Base-by-base conservation (phyloP, 2,888 invertebrate species). In the Trichogramma evanescens region DNA sequence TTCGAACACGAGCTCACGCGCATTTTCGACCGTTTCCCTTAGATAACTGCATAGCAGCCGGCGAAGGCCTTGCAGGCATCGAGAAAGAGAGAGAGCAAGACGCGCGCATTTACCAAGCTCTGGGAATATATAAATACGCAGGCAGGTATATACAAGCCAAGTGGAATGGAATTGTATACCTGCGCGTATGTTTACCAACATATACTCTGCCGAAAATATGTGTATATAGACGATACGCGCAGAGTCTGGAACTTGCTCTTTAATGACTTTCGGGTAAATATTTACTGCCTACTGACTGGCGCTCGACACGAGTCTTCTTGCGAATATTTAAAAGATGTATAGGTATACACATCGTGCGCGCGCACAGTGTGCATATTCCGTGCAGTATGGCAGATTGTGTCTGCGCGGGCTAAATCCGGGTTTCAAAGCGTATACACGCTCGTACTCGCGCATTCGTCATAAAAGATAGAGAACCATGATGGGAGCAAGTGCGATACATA, bases 211-310 rank as follows among this genome's bases (percentile, higher is more conserved):
- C 40, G 13, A 5, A 5, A 10, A 44, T 53, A 26, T 43, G 48
- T 13, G 4, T 49, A 26, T 26, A 26, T 26, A 26, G 26, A 26
- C 26, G 26, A 26, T 26, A 26, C 26, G 26, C 26, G 26, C 26
- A 2, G 26, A 26, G 26, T 26, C 26, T 26, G 26, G 39, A 45
- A 7, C 6, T 41, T 9, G 39, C 44, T 39, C 4, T 10, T 39
- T 56, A 50, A 56, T 50, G 56, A 56, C 56, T 56, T 52, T 42
- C 45, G n/a, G 46, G 44, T 10, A 8, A 48, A 52, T 56, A 48
- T 52, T 58, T 52, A 41, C 48, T 13, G 48, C 26, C 48, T 48
- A 48, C 48, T 6, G 10, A 48, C 44, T 41, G 53, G 41, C 40
- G 45, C 49, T 50, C 54, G 54, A 42, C n/a, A n/a, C n/a, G 43